Percentiles rank a stretch among this genome's conserved stretches.
phyloP scores from a whole-genome alignment of 2,888 invertebrate species.

The Perizoma flavofasciatum region DNA sequence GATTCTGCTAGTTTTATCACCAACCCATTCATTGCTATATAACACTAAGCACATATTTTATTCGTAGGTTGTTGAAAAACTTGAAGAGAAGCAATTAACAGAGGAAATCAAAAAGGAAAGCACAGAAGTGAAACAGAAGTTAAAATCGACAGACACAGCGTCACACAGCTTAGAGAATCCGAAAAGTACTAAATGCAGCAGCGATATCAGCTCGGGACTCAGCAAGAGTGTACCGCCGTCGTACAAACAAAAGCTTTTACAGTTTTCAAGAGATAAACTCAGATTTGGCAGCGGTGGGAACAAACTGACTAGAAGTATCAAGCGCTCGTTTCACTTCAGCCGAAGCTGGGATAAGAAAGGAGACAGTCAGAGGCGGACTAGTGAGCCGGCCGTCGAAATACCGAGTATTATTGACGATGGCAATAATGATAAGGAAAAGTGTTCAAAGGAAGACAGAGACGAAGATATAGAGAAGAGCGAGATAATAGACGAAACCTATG shows the following conservation, averaged over 20 bases:
- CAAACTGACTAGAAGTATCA: slow-evolving; percentile 75
- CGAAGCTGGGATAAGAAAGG: slow-evolving; percentile 76
- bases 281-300: slow-evolving; percentile 77
- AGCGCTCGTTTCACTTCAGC: slow-evolving; percentile 77
- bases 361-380: slow-evolving; percentile 70
- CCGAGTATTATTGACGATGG: slow-evolving; percentile 55
- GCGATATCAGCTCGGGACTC: slow-evolving; percentile 69
- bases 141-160: slow-evolving; percentile 68
- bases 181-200: slow-evolving; percentile 72
- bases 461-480: slow-evolving; percentile 74
- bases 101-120: slow-evolving; percentile 15
- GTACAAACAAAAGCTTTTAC: slow-evolving; percentile 77
- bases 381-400: slow-evolving; percentile 72
- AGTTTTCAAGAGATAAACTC: slow-evolving; percentile 78
- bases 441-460: slow-evolving; percentile 73
- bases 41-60: no score
- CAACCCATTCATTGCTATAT: no score
- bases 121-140: slow-evolving; percentile 57
- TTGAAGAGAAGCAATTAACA: slow-evolving; percentile 8
- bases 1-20: no score
- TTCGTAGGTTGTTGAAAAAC: slow-evolving; percentile 10
- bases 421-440: slow-evolving; percentile 48
- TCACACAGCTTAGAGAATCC: slow-evolving; percentile 77
- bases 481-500: slow-evolving; percentile 69
- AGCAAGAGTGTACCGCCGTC: slow-evolving; percentile 81